A percentile compares a stretch with the other conserved stretches of the same genome.
These are phyloP conservation scores for Drosophila simulans DNA, from an alignment of 1,140 invertebrate genomes.

Conservation along the genomic window DNA sequence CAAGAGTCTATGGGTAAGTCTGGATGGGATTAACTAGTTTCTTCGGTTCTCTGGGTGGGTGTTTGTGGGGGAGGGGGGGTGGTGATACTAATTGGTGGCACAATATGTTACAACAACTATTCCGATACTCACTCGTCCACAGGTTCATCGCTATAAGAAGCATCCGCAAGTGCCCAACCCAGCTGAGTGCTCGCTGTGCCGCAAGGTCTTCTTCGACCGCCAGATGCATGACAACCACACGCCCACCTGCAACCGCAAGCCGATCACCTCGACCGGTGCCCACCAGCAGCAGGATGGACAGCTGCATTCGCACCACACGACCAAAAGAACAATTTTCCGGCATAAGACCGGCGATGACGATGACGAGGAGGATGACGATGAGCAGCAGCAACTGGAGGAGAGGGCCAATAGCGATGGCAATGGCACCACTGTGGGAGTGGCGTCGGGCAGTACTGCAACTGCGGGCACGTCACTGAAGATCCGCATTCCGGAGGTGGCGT, in stretches of 20 bases:
- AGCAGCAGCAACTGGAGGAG: constrained; percentile 38
- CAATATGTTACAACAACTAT: background rate
- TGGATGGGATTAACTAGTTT: background rate
- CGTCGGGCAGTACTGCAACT: constrained; percentile 2
- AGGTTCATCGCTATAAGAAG: constrained; percentile 84
- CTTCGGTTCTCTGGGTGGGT: background rate
- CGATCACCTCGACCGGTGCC: constrained; percentile 70
- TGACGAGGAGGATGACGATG: constrained; percentile 71
- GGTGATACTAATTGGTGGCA: too few species aligned
- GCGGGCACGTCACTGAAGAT: constrained; percentile 53
- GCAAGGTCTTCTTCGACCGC: constrained; percentile 82
- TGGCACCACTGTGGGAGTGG: constrained; percentile 3
- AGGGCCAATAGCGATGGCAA: constrained; percentile 1
- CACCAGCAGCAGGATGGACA: constrained; percentile 56
- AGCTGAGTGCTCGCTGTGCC: constrained; percentile 76
- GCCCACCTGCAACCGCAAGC: constrained; percentile 81
- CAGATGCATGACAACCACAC: constrained; percentile 83
- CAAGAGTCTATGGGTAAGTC: constrained; percentile 83
- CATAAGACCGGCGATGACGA: constrained; percentile 82
- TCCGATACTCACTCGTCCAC: too few species aligned
- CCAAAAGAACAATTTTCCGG: constrained; percentile 51
- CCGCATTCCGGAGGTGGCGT: constrained; percentile 77
- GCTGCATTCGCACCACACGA: constrained; percentile 20
- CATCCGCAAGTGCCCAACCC: constrained; percentile 82
- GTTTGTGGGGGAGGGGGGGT: too few species aligned